A percentile compares a stretch with the other conserved stretches of the same genome.
These are phyloP conservation scores for Agrilus cyanescens DNA, from an alignment of 2,888 invertebrate genomes.

Conservation along the genomic window DNA sequence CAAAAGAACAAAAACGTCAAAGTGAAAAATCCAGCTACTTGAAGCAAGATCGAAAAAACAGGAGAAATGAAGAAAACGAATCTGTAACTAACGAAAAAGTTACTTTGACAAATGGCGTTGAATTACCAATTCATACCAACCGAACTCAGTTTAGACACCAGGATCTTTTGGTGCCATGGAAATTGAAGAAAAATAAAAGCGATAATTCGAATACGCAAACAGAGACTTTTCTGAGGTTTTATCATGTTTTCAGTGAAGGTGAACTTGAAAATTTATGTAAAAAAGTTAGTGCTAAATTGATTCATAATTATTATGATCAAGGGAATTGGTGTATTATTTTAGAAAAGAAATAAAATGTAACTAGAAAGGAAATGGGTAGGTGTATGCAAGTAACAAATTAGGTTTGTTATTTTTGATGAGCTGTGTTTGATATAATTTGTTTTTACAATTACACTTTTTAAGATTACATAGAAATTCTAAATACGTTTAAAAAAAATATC, in stretches of 20 bases:
- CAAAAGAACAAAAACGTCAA: slow-evolving; percentile 69
- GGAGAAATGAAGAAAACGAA: slow-evolving; percentile 29
- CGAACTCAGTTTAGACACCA: slow-evolving; percentile 80
- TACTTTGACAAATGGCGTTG: slow-evolving; percentile 21
- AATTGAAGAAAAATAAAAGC: slow-evolving; percentile 45
- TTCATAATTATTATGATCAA: slow-evolving; percentile 79
- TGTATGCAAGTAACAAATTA: no score
- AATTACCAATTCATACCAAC: slow-evolving; percentile 77
- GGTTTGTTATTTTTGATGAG: no score
- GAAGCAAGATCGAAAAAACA: slow-evolving; percentile 45
- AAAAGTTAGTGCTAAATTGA: slow-evolving; percentile 43
- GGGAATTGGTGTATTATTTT: slow-evolving; percentile 92
- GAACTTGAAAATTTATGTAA: slow-evolving; percentile 62
- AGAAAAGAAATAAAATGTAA: slow-evolving; percentile 39
- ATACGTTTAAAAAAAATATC: no score
- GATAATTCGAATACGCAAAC: slow-evolving; percentile 27
- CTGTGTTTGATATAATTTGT: no score
- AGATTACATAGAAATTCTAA: no score
- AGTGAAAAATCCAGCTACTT: slow-evolving; percentile 57
- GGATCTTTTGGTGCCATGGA: slow-evolving; percentile 95
- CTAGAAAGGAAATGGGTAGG: not conserved
- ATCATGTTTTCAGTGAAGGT: slow-evolving; percentile 83
- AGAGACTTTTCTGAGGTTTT: slow-evolving; percentile 66
- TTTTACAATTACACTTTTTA: no score
- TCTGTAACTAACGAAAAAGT: slow-evolving; percentile 20